Conservation (phyloP, 1,140 invertebrate species). For the Trigoniulus corallinus region DNA sequence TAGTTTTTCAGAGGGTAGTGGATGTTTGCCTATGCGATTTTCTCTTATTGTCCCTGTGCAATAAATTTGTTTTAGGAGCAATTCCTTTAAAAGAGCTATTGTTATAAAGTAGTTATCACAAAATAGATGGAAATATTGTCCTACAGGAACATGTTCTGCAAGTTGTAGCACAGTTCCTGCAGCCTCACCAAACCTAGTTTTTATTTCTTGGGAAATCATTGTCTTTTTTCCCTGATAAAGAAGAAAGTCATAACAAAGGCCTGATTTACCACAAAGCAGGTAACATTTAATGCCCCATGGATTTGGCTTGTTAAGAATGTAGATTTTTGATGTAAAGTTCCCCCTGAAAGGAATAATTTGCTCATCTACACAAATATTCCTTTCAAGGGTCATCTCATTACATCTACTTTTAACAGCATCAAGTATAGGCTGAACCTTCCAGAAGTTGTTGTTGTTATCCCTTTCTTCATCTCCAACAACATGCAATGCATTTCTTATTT, state of each 20-base stretch:
- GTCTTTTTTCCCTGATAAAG: conserved; percentile 15
- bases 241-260: not conserved
- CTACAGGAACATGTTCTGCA: not conserved
- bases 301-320: conserved; percentile 15
- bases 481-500: not conserved
- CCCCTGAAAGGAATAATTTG: conserved; percentile 30
- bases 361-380: conserved; percentile 16
- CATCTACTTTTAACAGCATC: not conserved
- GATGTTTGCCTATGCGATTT: conserved; percentile 9
- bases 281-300: conserved; percentile 16
- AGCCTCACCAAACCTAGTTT: conserved; percentile 9
- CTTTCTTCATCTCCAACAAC: not conserved
- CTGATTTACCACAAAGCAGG: conserved; percentile 6
- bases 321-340: conserved; percentile 20
- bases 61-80: conserved; percentile 7
- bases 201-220: conserved; percentile 6
- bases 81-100: conserved; percentile 4
- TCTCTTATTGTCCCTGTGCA: conserved; percentile 9
- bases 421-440: not conserved
- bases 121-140: conserved; percentile 7
- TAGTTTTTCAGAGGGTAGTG: conserved; percentile 10
- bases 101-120: conserved; percentile 15
- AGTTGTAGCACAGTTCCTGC: not conserved
- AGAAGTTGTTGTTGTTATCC: not conserved
- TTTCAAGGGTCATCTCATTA: not conserved